These are phyloP conservation scores for Microtus richardsoni DNA, from an alignment of 2,113 vertebrate species.

Conservation along the genomic window DNA sequence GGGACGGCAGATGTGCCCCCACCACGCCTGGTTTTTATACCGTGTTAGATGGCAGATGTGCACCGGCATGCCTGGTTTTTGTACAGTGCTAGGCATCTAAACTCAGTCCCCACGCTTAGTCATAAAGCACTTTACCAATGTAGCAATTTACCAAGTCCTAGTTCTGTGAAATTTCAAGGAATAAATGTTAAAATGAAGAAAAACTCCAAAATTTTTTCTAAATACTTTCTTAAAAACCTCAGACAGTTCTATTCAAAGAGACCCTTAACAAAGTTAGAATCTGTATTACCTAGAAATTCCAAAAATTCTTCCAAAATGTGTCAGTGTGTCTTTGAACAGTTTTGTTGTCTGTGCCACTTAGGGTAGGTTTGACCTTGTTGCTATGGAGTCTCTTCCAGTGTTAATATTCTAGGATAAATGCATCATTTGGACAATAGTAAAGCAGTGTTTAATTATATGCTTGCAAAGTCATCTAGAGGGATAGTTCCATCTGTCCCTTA, in stretches of 20 bases:
- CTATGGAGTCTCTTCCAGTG: neutral
- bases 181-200: neutral
- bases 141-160: too few species aligned
- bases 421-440: neutral
- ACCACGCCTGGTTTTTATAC: neutral
- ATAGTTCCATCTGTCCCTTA: constrained; percentile 41
- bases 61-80: neutral
- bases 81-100: neutral
- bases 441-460: constrained; percentile 28
- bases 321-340: neutral
- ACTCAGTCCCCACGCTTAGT: neutral
- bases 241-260: neutral
- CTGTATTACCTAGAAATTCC: neutral
- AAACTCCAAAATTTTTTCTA: neutral
- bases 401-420: neutral
- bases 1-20: too few species aligned
- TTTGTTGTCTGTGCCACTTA: neutral
- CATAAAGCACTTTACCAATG: neutral
- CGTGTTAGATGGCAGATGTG: too few species aligned
- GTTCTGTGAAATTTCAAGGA: neutral
- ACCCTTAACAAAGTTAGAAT: constrained; percentile 1
- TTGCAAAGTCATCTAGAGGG: constrained; percentile 36
- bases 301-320: neutral
- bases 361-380: neutral
- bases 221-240: neutral